Percentiles rank a stretch among this genome's conserved stretches.
These are phyloP conservation scores for Venusia cambrica DNA, from an alignment of 2,888 invertebrate genomes.

Conservation along the genomic window DNA sequence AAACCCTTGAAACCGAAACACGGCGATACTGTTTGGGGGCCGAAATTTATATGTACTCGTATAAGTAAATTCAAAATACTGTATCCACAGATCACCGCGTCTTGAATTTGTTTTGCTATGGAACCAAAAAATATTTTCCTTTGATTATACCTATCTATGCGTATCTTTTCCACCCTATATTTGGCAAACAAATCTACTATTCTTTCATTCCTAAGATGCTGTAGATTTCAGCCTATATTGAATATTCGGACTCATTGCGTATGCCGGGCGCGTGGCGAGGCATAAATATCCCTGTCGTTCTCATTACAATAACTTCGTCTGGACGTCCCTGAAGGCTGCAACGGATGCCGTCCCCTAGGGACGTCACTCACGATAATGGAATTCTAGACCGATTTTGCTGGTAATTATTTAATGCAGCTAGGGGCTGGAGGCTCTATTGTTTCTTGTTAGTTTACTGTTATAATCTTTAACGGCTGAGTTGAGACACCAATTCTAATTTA, in stretches of 20 bases:
- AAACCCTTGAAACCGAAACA: no score
- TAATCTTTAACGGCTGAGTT: no score
- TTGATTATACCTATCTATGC: no score
- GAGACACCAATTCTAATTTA: no score
- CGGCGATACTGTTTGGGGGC: no score
- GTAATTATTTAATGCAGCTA: conserved; percentile 51
- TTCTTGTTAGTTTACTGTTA: conserved; percentile 16
- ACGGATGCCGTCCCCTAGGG: conserved; percentile 63
- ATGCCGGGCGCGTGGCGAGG: conserved; percentile 69
- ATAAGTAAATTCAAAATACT: no score
- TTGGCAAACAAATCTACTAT: conserved; percentile 11
- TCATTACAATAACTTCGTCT: conserved; percentile 75
- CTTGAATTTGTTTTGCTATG: no score
- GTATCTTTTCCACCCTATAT: conserved; percentile 1
- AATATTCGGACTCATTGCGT: conserved; percentile 55
- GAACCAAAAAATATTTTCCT: no score
- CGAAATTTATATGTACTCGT: no score
- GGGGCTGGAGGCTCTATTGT: conserved; percentile 21
- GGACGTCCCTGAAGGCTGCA: conserved; percentile 60
- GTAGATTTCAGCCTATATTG: conserved; percentile 27
- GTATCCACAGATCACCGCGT: no score
- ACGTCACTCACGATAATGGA: conserved; percentile 71
- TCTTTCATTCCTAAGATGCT: conserved; percentile 10
- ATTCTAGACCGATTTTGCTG: conserved; percentile 56
- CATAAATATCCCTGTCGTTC: conserved; percentile 78